These are phyloP conservation scores for Forbesichthys agassizii DNA, from an alignment of 2,113 vertebrate species.

Conservation along the genomic window DNA sequence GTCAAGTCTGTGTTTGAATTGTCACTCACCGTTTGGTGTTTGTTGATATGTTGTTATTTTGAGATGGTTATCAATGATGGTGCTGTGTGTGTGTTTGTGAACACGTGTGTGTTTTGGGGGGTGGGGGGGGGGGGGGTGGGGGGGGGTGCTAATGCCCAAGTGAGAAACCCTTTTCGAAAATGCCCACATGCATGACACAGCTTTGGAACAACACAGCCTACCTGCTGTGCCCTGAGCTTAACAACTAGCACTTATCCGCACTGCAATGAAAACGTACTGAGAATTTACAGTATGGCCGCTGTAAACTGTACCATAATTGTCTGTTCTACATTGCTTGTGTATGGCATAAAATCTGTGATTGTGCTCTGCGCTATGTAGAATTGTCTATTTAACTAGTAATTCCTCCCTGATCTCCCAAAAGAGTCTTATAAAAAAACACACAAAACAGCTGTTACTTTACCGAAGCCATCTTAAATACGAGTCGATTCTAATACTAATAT, in stretches of 20 bases:
- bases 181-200: conserved; percentile 23
- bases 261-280: neutral
- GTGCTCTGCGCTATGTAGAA: no score
- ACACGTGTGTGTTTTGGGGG: no score
- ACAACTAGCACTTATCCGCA: no score
- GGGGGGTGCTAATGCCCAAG: conserved; percentile 46
- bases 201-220: neutral
- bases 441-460: no score
- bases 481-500: no score
- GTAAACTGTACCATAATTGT: no score
- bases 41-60: conserved; percentile 27
- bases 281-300: no score
- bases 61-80: conserved; percentile 42
- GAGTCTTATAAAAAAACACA: neutral
- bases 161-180: conserved; percentile 48
- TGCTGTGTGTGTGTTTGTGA: neutral
- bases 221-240: neutral
- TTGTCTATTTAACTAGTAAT: neutral
- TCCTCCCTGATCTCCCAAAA: neutral
- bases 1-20: no score
- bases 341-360: no score
- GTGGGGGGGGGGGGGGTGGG: conserved; percentile 27
- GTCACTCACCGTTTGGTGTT: neutral
- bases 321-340: no score
- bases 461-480: no score